Conservation (phyloP, 1,140 invertebrate species). For the Lerema accius region DNA sequence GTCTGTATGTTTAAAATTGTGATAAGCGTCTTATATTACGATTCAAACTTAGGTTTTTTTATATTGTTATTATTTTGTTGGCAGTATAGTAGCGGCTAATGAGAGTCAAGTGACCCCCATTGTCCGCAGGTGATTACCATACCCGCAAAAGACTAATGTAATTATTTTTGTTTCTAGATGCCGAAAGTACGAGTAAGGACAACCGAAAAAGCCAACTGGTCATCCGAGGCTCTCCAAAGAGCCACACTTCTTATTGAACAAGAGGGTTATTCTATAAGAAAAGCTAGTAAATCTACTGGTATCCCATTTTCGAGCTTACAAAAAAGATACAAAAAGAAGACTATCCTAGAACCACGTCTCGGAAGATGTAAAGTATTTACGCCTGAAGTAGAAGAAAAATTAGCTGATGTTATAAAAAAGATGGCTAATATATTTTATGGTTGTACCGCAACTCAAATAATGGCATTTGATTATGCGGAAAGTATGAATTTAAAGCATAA, state of each 20-base stretch:
- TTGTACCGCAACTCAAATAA: slow-evolving; percentile 47
- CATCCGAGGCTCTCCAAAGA: slow-evolving; percentile 12
- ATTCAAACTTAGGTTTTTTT: slow-evolving; percentile 31
- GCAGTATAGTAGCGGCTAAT: slow-evolving; percentile 41
- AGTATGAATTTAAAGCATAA: slow-evolving; percentile 45
- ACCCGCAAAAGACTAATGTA: slow-evolving; percentile 17
- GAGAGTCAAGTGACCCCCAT: slow-evolving; percentile 52
- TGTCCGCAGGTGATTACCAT: slow-evolving; percentile 42
- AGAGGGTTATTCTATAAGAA: slow-evolving; percentile 59
- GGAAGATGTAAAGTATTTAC: slow-evolving; percentile 46
- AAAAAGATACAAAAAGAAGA: slow-evolving; percentile 45
- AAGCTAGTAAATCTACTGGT: slow-evolving; percentile 48
- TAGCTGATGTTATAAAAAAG: slow-evolving; percentile 47
- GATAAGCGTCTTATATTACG: slow-evolving; percentile 35
- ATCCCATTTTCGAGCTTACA: slow-evolving; percentile 57
- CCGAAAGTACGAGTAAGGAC: slow-evolving; percentile 53
- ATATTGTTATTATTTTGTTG: slow-evolving; percentile 33
- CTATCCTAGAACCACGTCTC: slow-evolving; percentile 43
- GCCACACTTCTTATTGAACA: slow-evolving; percentile 48
- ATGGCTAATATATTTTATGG: slow-evolving; percentile 55
- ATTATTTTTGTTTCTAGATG: slow-evolving; percentile 45
- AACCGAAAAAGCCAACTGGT: slow-evolving; percentile 43
- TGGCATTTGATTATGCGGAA: slow-evolving; percentile 50
- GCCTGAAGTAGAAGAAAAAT: slow-evolving; percentile 40
- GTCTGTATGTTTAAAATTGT: slow-evolving; percentile 37